Base-by-base conservation (phyloP, 1,140 invertebrate genomes). In the Drosophila quadrilineata region DNA sequence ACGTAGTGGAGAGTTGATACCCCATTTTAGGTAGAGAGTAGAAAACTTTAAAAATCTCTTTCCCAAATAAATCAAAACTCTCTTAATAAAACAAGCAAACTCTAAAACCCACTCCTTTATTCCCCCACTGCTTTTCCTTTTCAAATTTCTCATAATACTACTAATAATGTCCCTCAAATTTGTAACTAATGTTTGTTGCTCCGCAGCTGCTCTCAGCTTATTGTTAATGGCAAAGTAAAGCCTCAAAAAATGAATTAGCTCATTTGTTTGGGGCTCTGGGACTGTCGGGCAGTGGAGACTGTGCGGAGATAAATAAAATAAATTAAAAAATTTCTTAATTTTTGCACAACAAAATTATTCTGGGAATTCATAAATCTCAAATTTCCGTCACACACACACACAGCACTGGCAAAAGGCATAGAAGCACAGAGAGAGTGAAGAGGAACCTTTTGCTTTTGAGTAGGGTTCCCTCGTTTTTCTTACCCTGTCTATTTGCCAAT, bases 351-450 rank as follows among this genome's bases (percentile, higher is more conserved):
- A 41, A 57, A 80, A 80, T 80, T 62, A 82, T 80, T 84, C 77
- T 67, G 50, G 41, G 77, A 84, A 84, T 84, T 85, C 72, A 84
- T 84, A 84, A 84, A 84, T 84, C 77, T 84, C 77, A 85, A 85
- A 69, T 84, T 84, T 84, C 77, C 60, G 66, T 31, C 57, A 43
- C 52, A 26, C 12, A 43, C 41, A 22, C 5, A 35, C 22, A 38
- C n/a, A 28, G 16, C 0, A 28, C 5, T 8, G 6, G 3, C 8
- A 4, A 53, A 16, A 22, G 29, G 6, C 2, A 16, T 21, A n/a
- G 43, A 21, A 2, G 35, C 0, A 6, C 5, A 46, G 29, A 49
- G 45, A 10, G 48, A 50, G 12, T 6, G 12, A 35, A 16, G n/a
- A 43, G 45, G 38, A 22, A 65, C 54, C 62, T 50, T 65, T 59